Conservation (phyloP, 2,797 vertebrate genomes). For the Rhinogobio ventralis region DNA sequence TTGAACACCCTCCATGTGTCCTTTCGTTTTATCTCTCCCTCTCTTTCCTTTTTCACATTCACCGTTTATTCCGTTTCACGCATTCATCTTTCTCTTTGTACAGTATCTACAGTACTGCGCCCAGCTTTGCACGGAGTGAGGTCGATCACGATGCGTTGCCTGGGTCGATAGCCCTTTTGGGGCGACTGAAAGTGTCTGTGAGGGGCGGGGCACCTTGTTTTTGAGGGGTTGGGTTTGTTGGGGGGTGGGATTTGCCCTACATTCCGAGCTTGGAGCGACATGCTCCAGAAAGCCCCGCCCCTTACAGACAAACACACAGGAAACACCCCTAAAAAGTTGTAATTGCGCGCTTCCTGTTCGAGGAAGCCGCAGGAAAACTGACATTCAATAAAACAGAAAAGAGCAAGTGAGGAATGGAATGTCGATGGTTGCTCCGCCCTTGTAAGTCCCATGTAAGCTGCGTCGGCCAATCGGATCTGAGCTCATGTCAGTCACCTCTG, state of each 20-base stretch:
- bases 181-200: slow-evolving; percentile 72
- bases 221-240: slow-evolving; percentile 53
- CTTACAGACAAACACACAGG: slow-evolving; percentile 73
- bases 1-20: background rate
- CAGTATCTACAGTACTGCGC: slow-evolving; percentile 54
- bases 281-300: slow-evolving; percentile 81
- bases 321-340: slow-evolving; percentile 68
- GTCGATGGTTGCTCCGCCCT: background rate
- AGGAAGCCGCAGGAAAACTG: slow-evolving; percentile 20
- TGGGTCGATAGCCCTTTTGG: slow-evolving; percentile 76
- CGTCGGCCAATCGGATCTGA: slow-evolving; percentile 59
- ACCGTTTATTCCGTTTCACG: background rate
- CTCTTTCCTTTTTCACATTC: slow-evolving; percentile 20
- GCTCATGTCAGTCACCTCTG: slow-evolving; percentile 20
- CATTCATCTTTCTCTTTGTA: slow-evolving; percentile 24
- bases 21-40: background rate
- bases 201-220: slow-evolving; percentile 76
- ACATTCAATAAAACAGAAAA: slow-evolving; percentile 61
- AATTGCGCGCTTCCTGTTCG: slow-evolving; percentile 57
- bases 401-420: slow-evolving; percentile 48
- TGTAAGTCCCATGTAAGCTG: slow-evolving; percentile 53
- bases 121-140: slow-evolving; percentile 28
- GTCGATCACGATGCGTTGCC: slow-evolving; percentile 28
- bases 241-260: slow-evolving; percentile 77
- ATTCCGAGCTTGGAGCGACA: slow-evolving; percentile 80